Evolutionary conservation across 2,888 invertebrate genomes (phyloP).

Genomic region (Ptilodon capucinus): DNA sequence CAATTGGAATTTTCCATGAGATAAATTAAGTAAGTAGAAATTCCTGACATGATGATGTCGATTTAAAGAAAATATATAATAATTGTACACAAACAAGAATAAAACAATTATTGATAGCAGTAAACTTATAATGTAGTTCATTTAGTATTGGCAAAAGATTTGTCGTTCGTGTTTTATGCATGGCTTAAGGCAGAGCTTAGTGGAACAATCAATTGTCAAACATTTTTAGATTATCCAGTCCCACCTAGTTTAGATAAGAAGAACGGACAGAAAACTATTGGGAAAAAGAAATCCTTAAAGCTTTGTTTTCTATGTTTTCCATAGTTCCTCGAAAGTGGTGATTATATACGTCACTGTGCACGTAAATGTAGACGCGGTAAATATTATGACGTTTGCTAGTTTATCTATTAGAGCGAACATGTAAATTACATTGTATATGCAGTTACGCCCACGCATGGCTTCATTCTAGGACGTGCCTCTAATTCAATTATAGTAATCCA

Average conservation of each 20-base stretch:
- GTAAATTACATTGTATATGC: neutral
- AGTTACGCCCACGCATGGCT: neutral
- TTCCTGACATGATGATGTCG: conserved; percentile 6
- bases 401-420: neutral
- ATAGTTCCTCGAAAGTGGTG: neutral
- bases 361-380: neutral
- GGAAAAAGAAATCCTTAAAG: neutral
- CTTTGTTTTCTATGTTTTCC: neutral
- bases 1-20: conserved; percentile 31
- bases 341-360: neutral
- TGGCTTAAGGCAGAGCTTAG: too few relatives aligned
- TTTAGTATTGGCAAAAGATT: too few relatives aligned
- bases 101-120: too few relatives aligned
- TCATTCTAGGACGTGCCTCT: neutral
- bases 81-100: too few relatives aligned
- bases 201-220: too few relatives aligned
- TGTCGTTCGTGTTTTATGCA: too few relatives aligned
- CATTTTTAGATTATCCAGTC: too few relatives aligned
- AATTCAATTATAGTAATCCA: neutral
- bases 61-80: too few relatives aligned
- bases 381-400: neutral
- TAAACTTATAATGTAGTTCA: too few relatives aligned
- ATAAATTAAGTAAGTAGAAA: neutral
- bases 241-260: too few relatives aligned
- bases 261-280: too few relatives aligned